Conservation (phyloP, 2,888 invertebrate genomes). For the Nyleta sp. region DNA sequence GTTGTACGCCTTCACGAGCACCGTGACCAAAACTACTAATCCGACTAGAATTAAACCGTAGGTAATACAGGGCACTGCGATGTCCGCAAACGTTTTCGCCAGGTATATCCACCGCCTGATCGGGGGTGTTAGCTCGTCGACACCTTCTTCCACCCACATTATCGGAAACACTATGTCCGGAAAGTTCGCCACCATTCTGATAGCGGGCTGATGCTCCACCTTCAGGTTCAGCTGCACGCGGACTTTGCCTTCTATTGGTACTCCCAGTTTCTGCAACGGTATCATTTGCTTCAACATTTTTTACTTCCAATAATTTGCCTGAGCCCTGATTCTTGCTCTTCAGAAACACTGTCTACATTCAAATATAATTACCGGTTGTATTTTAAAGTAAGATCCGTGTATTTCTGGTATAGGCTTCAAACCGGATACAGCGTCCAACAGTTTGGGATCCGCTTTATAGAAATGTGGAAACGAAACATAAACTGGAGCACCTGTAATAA, state of each 20-base stretch:
- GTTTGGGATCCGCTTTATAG: constrained; percentile 89
- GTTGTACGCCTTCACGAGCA: constrained; percentile 90
- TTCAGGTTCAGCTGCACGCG: constrained; percentile 92
- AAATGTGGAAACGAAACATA: constrained; percentile 96
- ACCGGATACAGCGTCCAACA: constrained; percentile 88
- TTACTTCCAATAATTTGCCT: too few species aligned
- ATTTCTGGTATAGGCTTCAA: constrained; percentile 87
- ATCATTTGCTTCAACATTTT: too few species aligned
- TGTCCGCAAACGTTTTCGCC: constrained; percentile 90
- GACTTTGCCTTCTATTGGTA: constrained; percentile 91
- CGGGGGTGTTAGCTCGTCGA: constrained; percentile 90
- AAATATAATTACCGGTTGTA: constrained; percentile 88
- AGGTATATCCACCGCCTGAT: constrained; percentile 92
- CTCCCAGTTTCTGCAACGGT: constrained; percentile 89
- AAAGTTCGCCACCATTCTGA: constrained; percentile 89
- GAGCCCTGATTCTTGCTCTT: too few species aligned
- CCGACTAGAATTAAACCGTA: constrained; percentile 90
- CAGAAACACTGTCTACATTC: too few species aligned
- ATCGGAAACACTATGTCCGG: constrained; percentile 92
- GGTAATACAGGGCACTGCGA: constrained; percentile 87
- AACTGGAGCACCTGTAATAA: constrained; percentile 89
- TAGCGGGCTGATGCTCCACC: constrained; percentile 88
- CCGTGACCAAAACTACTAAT: constrained; percentile 85
- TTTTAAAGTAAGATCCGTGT: constrained; percentile 92
- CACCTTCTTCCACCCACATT: constrained; percentile 95